phyloP scores from a whole-genome alignment of 2,113 vertebrate species.

The Pantherophis guttatus region DNA sequence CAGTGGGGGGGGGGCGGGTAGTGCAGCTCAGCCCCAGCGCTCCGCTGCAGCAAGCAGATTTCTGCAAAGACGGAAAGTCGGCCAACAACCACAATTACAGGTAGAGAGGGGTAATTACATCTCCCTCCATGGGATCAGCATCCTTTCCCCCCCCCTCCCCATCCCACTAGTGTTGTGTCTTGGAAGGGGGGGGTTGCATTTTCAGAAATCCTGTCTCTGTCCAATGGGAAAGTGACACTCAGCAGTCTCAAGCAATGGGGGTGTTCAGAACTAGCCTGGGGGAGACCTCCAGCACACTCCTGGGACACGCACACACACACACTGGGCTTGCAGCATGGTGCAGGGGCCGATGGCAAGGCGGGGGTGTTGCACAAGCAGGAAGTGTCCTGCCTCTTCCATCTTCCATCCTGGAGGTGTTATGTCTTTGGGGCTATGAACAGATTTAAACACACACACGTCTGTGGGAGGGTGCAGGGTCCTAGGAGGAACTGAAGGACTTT shows the following conservation, averaged over 20 bases:
- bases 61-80: conserved; percentile 40
- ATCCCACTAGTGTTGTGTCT: not conserved
- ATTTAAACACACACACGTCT: not conserved
- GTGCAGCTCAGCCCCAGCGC: conserved; percentile 22
- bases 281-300: too few species aligned
- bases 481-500: not conserved
- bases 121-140: conserved; percentile 57
- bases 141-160: conserved; percentile 34
- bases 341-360: too few species aligned
- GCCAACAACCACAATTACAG: conserved; percentile 68
- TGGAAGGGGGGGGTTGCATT: not conserved
- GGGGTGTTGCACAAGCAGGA: too few species aligned
- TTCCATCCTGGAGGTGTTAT: too few species aligned
- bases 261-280: not conserved
- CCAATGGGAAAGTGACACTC: not conserved
- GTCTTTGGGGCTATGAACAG: not conserved
- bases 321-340: not conserved
- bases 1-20: not conserved
- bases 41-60: conserved; percentile 46
- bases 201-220: not conserved
- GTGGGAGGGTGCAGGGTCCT: not conserved
- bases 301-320: not conserved
- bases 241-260: not conserved
- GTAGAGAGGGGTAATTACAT: conserved; percentile 53
- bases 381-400: too few species aligned